A percentile compares a stretch with the other conserved stretches of the same genome.
These are phyloP conservation scores for Cryptocephalus moraei DNA, from an alignment of 2,888 invertebrate species.

Conservation along the genomic window DNA sequence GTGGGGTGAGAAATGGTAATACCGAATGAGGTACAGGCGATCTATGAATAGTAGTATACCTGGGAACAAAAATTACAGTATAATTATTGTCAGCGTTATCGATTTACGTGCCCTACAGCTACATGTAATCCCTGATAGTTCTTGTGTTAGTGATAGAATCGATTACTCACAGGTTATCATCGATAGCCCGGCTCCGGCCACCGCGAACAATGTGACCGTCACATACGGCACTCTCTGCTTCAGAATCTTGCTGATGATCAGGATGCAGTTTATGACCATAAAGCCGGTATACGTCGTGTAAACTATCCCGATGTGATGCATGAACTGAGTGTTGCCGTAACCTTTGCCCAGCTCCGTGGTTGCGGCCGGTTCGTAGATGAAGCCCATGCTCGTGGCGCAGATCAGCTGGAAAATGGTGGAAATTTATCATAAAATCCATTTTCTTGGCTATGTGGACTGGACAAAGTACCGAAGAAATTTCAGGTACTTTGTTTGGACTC, in stretches of 20 bases:
- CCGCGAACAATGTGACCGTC: conserved; percentile 52
- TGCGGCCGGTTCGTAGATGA: conserved; percentile 54
- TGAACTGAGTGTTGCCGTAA: conserved; percentile 33
- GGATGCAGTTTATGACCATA: conserved; percentile 52
- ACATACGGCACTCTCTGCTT: conserved; percentile 55
- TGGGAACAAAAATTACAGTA: conserved; percentile 4
- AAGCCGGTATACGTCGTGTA: conserved; percentile 57
- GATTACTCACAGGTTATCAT: conserved; percentile 40
- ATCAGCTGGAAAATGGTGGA: conserved; percentile 42
- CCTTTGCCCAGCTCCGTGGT: conserved; percentile 44
- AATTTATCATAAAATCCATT: neutral
- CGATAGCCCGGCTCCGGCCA: conserved; percentile 52
- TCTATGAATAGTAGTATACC: conserved; percentile 51
- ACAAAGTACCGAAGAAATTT: too few species aligned
- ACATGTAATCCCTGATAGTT: too few species aligned
- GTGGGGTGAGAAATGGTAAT: conserved; percentile 48
- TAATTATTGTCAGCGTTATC: neutral
- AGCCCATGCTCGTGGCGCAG: conserved; percentile 50
- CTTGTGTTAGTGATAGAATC: too few species aligned
- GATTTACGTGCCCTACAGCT: too few species aligned
- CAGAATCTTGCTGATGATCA: conserved; percentile 49
- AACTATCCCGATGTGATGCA: conserved; percentile 49
- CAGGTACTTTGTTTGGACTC: too few species aligned
- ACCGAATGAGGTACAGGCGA: conserved; percentile 35
- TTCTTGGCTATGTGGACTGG: too few species aligned